phyloP scores from a whole-genome alignment of 2,797 vertebrate genomes.

The Phataginus tricuspis region DNA sequence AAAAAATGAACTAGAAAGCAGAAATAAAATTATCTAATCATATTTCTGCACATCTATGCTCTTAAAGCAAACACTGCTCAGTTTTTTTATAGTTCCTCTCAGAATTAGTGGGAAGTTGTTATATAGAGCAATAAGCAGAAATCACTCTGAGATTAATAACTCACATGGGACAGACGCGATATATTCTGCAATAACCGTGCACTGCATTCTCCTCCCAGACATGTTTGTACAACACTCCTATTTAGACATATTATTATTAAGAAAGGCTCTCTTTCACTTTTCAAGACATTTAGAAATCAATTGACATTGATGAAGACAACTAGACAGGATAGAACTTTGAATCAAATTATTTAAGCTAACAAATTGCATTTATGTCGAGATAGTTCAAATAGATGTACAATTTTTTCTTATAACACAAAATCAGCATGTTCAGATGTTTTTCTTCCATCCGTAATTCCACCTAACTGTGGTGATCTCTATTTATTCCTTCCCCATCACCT shows the following conservation, averaged over 20 bases:
- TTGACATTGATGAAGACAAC: conserved; percentile 25
- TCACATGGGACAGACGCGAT: background rate
- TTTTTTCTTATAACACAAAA: conserved; percentile 41
- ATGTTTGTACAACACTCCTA: background rate
- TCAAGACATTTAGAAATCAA: conserved; percentile 1
- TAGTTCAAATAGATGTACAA: background rate
- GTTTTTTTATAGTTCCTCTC: background rate
- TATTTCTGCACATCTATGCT: background rate
- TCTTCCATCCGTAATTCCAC: conserved; percentile 31
- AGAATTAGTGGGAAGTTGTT: background rate
- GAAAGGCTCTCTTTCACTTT: background rate
- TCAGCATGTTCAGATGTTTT: background rate
- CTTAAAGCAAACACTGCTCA: background rate
- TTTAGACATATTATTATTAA: background rate
- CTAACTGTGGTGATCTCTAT: conserved; percentile 36
- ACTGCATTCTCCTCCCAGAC: background rate
- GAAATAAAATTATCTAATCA: background rate
- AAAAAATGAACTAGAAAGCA: background rate
- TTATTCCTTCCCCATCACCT: conserved; percentile 36
- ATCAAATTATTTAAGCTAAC: background rate
- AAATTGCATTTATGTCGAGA: background rate
- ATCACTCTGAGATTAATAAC: background rate
- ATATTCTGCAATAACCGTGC: background rate
- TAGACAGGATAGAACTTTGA: background rate
- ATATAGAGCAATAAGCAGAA: background rate